Evolutionary conservation across 2,113 vertebrate genomes (phyloP).

Genomic region (Telmatochromis sp.): DNA sequence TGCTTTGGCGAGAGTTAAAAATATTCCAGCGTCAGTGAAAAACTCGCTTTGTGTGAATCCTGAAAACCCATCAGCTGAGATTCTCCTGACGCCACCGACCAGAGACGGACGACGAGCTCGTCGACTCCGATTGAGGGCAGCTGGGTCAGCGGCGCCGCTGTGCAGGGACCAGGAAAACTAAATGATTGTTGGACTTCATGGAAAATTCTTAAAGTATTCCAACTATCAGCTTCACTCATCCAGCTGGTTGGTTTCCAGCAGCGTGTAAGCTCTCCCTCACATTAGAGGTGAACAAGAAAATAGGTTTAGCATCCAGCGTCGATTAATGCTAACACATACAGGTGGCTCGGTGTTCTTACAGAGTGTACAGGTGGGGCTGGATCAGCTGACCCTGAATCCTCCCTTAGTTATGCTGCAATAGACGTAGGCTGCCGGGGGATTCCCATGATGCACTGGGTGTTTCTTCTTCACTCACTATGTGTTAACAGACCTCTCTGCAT

Average conservation of each 20-base stretch:
- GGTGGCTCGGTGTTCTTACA: neutral
- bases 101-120: neutral
- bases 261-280: neutral
- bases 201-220: neutral
- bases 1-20: neutral
- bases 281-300: neutral
- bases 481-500: neutral
- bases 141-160: rapidly evolving
- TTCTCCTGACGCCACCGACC: neutral
- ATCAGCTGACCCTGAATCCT: neutral
- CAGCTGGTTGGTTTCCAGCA: neutral
- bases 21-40: neutral
- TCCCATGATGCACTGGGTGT: neutral
- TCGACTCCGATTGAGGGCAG: neutral
- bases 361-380: neutral
- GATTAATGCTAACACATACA: neutral
- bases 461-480: no score
- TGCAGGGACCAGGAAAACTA: neutral
- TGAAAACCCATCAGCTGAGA: neutral
- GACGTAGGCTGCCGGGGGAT: rapidly evolving
- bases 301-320: neutral
- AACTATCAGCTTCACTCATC: neutral
- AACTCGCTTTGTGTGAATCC: neutral
- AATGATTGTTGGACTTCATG: neutral
- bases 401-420: neutral